Evolutionary conservation across 2,113 vertebrate genomes (phyloP).

Genomic region (Rhabdomys dilectus): DNA sequence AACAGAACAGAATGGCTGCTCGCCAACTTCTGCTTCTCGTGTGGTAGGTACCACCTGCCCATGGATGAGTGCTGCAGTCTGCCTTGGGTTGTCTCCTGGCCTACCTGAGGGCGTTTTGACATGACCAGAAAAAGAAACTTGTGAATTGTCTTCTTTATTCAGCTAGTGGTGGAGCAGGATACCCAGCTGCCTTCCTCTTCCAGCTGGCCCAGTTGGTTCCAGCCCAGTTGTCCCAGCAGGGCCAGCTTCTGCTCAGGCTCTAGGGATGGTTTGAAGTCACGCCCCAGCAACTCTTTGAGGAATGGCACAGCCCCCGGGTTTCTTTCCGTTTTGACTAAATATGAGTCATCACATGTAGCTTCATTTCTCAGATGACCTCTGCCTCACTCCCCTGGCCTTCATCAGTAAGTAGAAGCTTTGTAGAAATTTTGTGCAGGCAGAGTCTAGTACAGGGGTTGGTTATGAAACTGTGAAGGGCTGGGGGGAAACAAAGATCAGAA

Average conservation of each 20-base stretch:
- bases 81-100: neutral
- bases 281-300: neutral
- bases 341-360: neutral
- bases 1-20: neutral
- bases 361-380: neutral
- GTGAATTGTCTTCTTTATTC: neutral
- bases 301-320: neutral
- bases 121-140: neutral
- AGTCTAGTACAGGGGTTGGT: neutral
- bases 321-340: slow-evolving; percentile 24
- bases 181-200: neutral
- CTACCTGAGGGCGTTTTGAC: neutral
- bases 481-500: neutral
- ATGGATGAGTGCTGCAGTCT: neutral
- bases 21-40: neutral
- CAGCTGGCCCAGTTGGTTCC: neutral
- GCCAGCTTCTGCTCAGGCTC: neutral
- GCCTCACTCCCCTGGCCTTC: neutral
- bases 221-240: neutral
- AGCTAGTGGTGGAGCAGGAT: neutral
- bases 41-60: neutral
- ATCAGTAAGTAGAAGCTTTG: neutral
- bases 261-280: neutral
- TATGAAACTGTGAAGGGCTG: neutral
- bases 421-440: neutral